Evolutionary conservation across 2,113 vertebrate genomes (phyloP).

Genomic region (Todiramphus chloris): DNA sequence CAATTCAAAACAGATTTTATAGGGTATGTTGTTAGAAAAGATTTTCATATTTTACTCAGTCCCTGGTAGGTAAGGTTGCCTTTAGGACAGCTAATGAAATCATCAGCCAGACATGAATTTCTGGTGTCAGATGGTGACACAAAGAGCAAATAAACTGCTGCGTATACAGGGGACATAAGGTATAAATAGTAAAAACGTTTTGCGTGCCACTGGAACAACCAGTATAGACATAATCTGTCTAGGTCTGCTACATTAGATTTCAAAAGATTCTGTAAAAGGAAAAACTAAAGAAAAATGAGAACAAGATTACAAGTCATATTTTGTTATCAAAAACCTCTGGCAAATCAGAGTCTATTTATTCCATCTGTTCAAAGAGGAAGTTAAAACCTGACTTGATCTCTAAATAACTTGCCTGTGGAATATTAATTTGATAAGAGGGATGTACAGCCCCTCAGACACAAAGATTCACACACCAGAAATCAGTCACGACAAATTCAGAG

Average conservation of each 20-base stretch:
- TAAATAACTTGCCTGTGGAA: neutral
- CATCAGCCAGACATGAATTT: neutral
- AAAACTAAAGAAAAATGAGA: neutral
- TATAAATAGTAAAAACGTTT: neutral
- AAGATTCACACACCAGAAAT: neutral
- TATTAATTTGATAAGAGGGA: neutral
- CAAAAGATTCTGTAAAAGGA: neutral
- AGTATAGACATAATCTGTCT: neutral
- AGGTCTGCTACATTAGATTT: neutral
- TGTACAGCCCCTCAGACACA: neutral
- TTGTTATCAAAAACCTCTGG: neutral
- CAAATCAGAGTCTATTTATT: neutral
- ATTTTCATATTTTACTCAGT: neutral
- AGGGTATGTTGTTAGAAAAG: neutral
- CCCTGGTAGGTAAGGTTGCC: neutral
- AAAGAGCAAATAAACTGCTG: neutral
- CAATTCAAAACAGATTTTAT: neutral
- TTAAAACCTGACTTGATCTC: neutral
- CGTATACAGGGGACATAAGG: neutral
- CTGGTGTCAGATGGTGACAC: neutral
- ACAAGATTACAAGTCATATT: neutral
- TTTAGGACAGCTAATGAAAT: neutral
- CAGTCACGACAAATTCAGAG: neutral
- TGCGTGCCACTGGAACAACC: neutral
- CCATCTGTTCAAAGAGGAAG: neutral